A percentile compares a stretch with the other conserved stretches of the same genome.
Conservation (phyloP, 2,888 invertebrate species). For the Noctua pronuba region DNA sequence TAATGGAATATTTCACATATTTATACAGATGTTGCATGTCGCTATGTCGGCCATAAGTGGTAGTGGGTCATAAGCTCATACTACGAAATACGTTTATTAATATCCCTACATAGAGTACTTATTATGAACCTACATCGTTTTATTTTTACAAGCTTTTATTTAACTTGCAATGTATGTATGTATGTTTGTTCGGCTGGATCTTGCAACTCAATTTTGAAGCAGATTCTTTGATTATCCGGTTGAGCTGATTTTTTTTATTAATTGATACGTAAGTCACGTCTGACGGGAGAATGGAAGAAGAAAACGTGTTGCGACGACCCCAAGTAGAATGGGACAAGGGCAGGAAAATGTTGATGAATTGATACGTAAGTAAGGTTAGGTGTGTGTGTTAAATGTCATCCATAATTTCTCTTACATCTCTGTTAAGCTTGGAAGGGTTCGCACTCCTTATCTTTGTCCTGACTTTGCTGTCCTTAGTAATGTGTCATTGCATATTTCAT, state of each 20-base stretch:
- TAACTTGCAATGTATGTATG: too few species aligned
- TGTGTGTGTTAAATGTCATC: neutral
- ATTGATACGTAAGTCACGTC: too few species aligned
- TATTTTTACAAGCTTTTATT: too few species aligned
- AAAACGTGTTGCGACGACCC: too few species aligned
- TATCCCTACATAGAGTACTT: neutral
- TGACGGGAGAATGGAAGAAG: too few species aligned
- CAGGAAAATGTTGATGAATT: too few species aligned
- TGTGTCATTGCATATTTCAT: neutral
- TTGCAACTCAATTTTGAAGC: too few species aligned
- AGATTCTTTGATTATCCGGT: too few species aligned
- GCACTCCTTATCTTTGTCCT: neutral
- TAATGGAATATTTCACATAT: conserved; percentile 43
- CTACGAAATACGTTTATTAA: conserved; percentile 2
- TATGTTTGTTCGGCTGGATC: too few species aligned
- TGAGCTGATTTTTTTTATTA: too few species aligned
- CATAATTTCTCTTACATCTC: neutral
- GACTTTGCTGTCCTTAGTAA: too few species aligned
- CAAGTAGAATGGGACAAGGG: too few species aligned
- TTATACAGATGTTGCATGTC: conserved; percentile 47
- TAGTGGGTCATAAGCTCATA: conserved; percentile 41
- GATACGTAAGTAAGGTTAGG: neutral
- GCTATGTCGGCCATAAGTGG: conserved; percentile 17
- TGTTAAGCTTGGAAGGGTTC: neutral
- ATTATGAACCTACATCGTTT: neutral